Base-by-base conservation (phyloP, 2,888 invertebrate species). In the Altica lythri region DNA sequence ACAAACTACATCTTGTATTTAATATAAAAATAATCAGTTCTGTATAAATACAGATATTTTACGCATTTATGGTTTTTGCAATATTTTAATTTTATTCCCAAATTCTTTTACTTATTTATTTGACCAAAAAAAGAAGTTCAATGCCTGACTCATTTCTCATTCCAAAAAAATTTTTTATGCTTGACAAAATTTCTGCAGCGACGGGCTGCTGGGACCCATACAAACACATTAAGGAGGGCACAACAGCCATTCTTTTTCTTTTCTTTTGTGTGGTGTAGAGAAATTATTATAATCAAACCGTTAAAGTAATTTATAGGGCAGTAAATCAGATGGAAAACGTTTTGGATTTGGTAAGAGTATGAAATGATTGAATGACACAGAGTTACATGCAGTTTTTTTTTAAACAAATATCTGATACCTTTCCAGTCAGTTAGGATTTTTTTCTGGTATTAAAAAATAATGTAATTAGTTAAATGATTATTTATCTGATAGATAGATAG, bases 261-360 rank as follows among this genome's bases (percentile, higher is more conserved):
- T 17, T 17, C 44, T 30, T 44, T 44, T 44, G 30, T 44, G 35
- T 17, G 35, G 35, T 17, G 10, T 13, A 35, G 14, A 34, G 43
- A 29, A 44, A 44, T 44, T 44, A 44, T 44, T 44, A 27, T 44
- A 44, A 44, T 44, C 44, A 44, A 44, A 44, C 44, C 44, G 44
- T 44, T 44, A 44, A 44, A 44, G 30, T 44, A 44, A 44, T 44
- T 35, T 35, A 35, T 35, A 5, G 35, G 14, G 16, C n/a, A 9
- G 6, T 35, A 35, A 35, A 35, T 35, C 35, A 35, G 22, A 22
- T 6, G 22, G 6, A 22, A 22, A 22, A 22, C 22, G 22, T 5
- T 22, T 6, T 5, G 6, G 22, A 22, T 22, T n/a, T n/a, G n/a
- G n/a, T n/a, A n/a, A n/a, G n/a, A n/a, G n/a, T n/a, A n/a, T n/a